These are phyloP conservation scores for Theropithecus gelada DNA, from an alignment of 2,113 vertebrate species.

Conservation along the genomic window DNA sequence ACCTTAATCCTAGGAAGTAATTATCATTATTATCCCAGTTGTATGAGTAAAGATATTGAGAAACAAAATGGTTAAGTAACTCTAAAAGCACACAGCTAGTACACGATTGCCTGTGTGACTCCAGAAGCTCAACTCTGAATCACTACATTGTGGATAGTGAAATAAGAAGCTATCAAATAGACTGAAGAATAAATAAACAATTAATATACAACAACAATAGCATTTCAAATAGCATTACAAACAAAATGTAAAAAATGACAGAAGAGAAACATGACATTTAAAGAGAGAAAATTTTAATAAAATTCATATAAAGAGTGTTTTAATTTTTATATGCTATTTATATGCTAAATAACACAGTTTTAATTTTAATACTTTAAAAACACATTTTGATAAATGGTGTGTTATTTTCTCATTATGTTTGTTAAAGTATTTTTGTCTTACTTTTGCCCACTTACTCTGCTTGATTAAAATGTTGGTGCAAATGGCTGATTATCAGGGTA, in stretches of 20 bases:
- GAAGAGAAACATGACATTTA: no score
- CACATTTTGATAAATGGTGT: background rate
- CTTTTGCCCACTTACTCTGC: background rate
- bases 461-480: background rate
- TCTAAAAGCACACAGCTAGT: background rate
- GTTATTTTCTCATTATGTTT: background rate
- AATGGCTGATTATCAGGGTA: background rate
- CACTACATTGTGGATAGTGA: background rate
- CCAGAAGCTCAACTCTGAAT: background rate
- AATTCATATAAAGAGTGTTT: no score
- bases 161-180: background rate
- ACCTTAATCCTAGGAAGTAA: background rate
- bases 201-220: background rate
- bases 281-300: no score
- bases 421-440: background rate
- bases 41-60: background rate
- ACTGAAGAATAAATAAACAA: background rate
- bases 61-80: background rate
- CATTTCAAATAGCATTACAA: background rate
- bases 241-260: no score
- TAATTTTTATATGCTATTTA: background rate
- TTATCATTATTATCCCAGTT: background rate
- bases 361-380: background rate
- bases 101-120: background rate
- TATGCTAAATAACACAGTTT: background rate